phyloP scores from a whole-genome alignment of 2,888 invertebrate genomes.

The Andrena trimmerana region DNA sequence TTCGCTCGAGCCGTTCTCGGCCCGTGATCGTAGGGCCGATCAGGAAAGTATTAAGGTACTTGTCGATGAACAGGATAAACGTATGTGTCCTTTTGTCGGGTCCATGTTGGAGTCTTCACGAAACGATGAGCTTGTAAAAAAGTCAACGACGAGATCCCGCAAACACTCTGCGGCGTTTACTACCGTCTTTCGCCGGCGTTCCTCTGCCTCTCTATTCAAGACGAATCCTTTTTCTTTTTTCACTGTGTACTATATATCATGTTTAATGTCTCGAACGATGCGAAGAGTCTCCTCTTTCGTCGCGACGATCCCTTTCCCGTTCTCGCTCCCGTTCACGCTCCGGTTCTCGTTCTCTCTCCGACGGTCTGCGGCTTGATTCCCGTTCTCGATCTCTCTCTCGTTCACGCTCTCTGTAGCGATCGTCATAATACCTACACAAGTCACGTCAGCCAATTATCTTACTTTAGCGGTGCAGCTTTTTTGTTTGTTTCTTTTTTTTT shows the following conservation, averaged over 20 bases:
- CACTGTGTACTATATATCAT: background rate
- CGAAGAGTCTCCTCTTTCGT: conserved; percentile 86
- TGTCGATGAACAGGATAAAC: conserved; percentile 23
- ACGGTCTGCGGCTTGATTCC: conserved; percentile 86
- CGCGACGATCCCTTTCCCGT: conserved; percentile 89
- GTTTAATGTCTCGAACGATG: conserved; percentile 89
- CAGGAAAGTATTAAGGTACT: conserved; percentile 48
- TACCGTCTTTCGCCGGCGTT: conserved; percentile 8
- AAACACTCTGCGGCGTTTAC: conserved; percentile 2
- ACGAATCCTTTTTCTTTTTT: conserved; percentile 16
- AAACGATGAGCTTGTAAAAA: conserved; percentile 23
- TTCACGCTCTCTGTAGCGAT: conserved; percentile 91
- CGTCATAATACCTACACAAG: conserved; percentile 92
- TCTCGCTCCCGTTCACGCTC: conserved; percentile 89
- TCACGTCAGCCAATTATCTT: conserved; percentile 76
- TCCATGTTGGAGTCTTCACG: conserved; percentile 18
- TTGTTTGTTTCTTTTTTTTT: conserved; percentile 2
- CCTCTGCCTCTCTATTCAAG: conserved; percentile 2
- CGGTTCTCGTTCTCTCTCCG: conserved; percentile 87
- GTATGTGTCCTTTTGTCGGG: conserved; percentile 33
- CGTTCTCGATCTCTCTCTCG: conserved; percentile 88
- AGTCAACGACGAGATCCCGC: conserved; percentile 20
- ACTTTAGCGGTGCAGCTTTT: conserved; percentile 60
- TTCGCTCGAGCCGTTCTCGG: background rate
- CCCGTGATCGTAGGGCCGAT: background rate